Evolutionary conservation across 2,797 vertebrate species (phyloP).

Genomic region (Numenius phaeopus): DNA sequence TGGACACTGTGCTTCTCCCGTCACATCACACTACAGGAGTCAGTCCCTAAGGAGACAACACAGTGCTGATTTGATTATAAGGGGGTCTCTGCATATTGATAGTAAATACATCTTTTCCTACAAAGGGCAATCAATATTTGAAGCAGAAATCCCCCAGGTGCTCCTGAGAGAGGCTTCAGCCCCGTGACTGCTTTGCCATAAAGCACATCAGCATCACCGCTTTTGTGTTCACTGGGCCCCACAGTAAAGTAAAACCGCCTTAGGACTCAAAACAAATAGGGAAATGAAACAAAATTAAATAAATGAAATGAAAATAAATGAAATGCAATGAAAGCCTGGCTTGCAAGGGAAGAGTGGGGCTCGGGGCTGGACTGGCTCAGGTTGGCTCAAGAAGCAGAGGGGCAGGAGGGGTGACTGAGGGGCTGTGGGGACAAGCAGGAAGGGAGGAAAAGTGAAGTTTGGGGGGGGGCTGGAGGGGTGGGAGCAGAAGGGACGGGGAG

Average conservation of each 20-base stretch:
- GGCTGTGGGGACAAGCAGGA: not conserved
- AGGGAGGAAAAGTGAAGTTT: not conserved
- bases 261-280: not conserved
- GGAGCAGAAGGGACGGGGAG: not conserved
- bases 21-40: not conserved
- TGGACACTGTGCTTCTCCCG: accelerated
- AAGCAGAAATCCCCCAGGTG: not conserved
- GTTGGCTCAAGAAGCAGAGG: not conserved
- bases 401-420: not conserved
- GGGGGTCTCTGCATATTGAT: not conserved
- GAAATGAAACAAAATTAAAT: not conserved
- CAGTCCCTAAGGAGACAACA: not conserved
- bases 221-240: not conserved
- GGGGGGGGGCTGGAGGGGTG: not conserved
- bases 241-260: not conserved
- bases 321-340: not conserved
- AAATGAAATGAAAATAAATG: not conserved
- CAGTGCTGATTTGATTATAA: not conserved
- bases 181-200: not conserved
- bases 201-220: not conserved
- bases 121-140: not conserved
- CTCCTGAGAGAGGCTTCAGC: not conserved
- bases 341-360: not conserved
- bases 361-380: not conserved
- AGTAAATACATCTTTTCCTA: not conserved